These are phyloP conservation scores for Typhlomys cinereus DNA, from an alignment of 2,113 vertebrate genomes.

Conservation along the genomic window DNA sequence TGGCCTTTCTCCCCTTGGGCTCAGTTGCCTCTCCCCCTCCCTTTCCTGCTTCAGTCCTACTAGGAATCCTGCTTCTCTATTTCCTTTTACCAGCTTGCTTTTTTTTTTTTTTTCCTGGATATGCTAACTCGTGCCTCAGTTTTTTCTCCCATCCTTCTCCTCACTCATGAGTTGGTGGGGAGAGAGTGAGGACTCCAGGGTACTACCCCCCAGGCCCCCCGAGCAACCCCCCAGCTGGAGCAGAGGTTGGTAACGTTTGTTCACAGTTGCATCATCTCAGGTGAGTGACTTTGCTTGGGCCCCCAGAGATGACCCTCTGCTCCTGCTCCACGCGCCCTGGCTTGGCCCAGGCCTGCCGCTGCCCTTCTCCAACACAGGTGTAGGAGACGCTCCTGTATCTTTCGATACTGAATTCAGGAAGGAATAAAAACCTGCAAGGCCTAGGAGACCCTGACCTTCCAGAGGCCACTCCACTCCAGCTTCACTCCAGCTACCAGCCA, in stretches of 20 bases:
- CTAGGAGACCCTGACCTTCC: neutral
- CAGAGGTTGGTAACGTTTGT: constrained; percentile 36
- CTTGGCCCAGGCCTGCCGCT: neutral
- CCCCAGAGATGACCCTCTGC: constrained; percentile 51
- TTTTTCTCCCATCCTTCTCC: neutral
- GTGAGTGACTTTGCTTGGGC: neutral
- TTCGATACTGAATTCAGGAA: neutral
- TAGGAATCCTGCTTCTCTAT: neutral
- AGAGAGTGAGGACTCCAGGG: constrained; percentile 7
- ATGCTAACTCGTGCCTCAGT: neutral
- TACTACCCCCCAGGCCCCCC: neutral
- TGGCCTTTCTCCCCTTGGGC: constrained; percentile 77
- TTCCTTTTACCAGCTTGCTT: neutral
- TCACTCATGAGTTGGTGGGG: neutral
- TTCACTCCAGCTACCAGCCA: neutral
- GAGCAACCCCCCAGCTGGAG: neutral
- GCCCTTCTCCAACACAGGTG: neutral
- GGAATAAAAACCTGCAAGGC: neutral
- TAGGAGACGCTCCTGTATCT: neutral
- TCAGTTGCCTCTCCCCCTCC: constrained; percentile 52
- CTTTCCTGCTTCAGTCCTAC: neutral
- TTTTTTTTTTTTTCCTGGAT: constrained; percentile 3
- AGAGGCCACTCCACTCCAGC: neutral
- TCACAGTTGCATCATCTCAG: constrained; percentile 63
- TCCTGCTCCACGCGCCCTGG: neutral